Evolutionary conservation across 2,113 vertebrate species (phyloP).

Genomic region (Tyto alba): DNA sequence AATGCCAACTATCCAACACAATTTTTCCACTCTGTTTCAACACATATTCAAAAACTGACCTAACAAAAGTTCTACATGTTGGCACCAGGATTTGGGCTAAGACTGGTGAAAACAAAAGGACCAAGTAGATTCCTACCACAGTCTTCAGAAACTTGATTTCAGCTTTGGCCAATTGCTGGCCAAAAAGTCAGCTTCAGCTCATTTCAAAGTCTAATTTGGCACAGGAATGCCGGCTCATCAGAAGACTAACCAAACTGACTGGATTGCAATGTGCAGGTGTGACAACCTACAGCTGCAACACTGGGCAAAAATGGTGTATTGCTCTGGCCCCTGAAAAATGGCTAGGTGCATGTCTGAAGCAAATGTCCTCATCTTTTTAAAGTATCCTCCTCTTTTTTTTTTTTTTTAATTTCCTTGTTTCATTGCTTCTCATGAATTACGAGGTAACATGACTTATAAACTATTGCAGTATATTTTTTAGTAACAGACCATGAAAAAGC

Average conservation of each 20-base stretch:
- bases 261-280: background rate
- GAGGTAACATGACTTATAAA: background rate
- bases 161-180: background rate
- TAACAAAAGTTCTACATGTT: background rate
- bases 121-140: background rate
- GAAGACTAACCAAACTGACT: background rate
- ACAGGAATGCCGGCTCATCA: background rate
- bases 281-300: background rate
- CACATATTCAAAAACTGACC: background rate
- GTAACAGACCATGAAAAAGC: constrained; percentile 33
- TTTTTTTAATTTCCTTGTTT: background rate
- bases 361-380: background rate
- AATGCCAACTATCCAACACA: background rate
- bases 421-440: constrained; percentile 29
- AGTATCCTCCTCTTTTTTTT: background rate
- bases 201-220: background rate
- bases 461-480: constrained; percentile 14
- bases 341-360: background rate
- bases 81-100: background rate
- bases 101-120: background rate
- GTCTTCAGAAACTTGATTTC: background rate
- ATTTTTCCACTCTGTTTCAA: background rate
- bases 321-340: background rate
- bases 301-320: background rate
- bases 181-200: background rate